Evolutionary conservation across 2,797 vertebrate species (phyloP), one percentile per base, ranked within the genome.

Genomic region (Pangasius sanitwongsei): DNA sequence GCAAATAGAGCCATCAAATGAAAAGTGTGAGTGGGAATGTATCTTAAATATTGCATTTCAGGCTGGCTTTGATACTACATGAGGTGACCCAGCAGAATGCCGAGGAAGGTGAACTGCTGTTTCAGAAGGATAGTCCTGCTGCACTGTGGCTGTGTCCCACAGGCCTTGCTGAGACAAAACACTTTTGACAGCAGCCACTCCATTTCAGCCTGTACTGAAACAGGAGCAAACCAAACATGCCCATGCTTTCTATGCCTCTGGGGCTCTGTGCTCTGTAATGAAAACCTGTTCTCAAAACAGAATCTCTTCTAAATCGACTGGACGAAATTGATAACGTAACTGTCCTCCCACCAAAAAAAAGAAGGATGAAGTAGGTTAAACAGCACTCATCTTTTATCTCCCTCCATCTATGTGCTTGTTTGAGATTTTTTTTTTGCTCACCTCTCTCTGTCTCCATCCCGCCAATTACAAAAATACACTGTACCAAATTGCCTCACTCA

Each of bases 361-460:
- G 9, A 34, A 31, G 55, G 4, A 59, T 37, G 55, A 82, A 23
- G 20, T 20, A 7, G 34, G 80, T 37, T 82, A 61, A 34, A 59
- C 3, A 23, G 34, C 34, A 8, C 12, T 78, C 53, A 23, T 81
- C 31, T 25, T 83, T 48, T 57, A 86, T 57, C 23, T 87, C 20
- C 28, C 31, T 75, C 23, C 55, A 81, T 70, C 85, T 65, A 59
- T 48, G 25, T 44, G 37, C 37, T 63, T 81, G 53, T 59, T 63
- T 34, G 3, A 13, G 12, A n/a, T 77, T 78, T 78, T n/a, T 41
- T 53, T 55, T 53, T 78, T 55, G 75, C 20, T 13, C 55, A 59
- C 11, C 31, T 57, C 53, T 34, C 78, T 94, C 92, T 91, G 57
- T 83, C 92, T 94, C 93, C 9, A 2, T 85, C 31, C 16, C 78